Evolutionary conservation across 1,140 invertebrate genomes (phyloP).

Genomic region (Drosophila lacertosa): DNA sequence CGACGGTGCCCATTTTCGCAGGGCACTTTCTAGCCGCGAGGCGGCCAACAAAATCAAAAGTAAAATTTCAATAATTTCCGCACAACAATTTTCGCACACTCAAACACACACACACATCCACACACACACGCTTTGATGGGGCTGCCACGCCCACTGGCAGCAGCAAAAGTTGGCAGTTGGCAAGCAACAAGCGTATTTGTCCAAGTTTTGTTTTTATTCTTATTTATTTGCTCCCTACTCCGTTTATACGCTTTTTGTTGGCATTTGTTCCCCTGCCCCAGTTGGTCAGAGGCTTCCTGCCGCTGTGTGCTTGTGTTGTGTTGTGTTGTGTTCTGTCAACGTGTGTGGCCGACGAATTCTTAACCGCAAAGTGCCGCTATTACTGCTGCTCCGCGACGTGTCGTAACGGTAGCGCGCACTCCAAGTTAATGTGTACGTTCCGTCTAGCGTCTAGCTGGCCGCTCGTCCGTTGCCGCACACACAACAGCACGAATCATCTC

Average conservation of each 20-base stretch:
- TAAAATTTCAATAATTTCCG: conserved; percentile 83
- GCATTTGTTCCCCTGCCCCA: conserved; percentile 33
- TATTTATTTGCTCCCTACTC: conserved; percentile 23
- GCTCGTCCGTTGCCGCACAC: conserved; percentile 46
- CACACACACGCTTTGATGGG: conserved; percentile 7
- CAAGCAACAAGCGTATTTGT: conserved; percentile 69
- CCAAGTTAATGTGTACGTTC: conserved; percentile 73
- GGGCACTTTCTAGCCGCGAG: conserved; percentile 6
- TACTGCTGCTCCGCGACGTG: conserved; percentile 76
- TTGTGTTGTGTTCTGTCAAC: conserved; percentile 49
- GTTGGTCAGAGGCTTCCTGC: conserved; percentile 39
- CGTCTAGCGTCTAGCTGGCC: conserved; percentile 36
- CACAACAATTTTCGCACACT: conserved; percentile 61
- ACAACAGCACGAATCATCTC: conserved; percentile 40
- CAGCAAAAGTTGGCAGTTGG: conserved; percentile 2
- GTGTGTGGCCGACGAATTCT: conserved; percentile 72
- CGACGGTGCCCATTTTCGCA: conserved; percentile 36
- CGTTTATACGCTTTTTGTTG: too few species aligned
- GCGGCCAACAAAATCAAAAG: conserved; percentile 66
- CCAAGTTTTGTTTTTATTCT: conserved; percentile 50
- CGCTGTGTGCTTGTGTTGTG: conserved; percentile 5
- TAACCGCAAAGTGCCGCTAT: conserved; percentile 75
- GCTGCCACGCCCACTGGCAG: conserved; percentile 59
- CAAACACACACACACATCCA: conserved; percentile 11
- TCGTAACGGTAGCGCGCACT: conserved; percentile 79